Evolutionary conservation across 2,797 vertebrate genomes (phyloP).

Genomic region (Pygocentrus nattereri): DNA sequence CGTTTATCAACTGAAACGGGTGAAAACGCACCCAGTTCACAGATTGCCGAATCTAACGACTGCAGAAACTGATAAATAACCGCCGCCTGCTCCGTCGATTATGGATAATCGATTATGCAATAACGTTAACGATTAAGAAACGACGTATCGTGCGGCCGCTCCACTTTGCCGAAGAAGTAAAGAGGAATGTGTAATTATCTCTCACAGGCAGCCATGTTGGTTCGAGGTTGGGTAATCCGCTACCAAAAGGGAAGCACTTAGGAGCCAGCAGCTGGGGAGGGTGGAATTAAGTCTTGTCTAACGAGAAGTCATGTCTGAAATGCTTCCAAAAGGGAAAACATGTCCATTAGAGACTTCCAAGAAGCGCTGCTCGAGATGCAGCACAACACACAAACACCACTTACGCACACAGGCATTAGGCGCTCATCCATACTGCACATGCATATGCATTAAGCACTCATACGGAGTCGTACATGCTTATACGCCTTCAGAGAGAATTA

Average conservation of each 20-base stretch:
- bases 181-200: conserved; percentile 32
- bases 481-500: conserved; percentile 54
- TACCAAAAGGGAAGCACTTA: conserved; percentile 69
- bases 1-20: no score
- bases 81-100: no score
- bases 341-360: conserved; percentile 51
- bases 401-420: conserved; percentile 8
- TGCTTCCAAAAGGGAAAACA: conserved; percentile 62
- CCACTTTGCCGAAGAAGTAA: not conserved
- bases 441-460: not conserved
- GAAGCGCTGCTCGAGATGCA: conserved; percentile 30
- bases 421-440: not conserved
- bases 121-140: not conserved
- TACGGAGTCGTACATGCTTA: not conserved
- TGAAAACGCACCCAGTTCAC: no score
- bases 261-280: conserved; percentile 58
- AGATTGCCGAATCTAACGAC: no score
- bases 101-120: not conserved
- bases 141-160: not conserved
- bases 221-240: conserved; percentile 62
- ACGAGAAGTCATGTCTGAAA: conserved; percentile 77
- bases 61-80: no score
- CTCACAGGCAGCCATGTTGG: conserved; percentile 25
- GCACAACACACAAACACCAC: not conserved
- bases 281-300: conserved; percentile 67